Conservation (phyloP, 2,888 invertebrate species). For the Synergus gifuensis region DNA sequence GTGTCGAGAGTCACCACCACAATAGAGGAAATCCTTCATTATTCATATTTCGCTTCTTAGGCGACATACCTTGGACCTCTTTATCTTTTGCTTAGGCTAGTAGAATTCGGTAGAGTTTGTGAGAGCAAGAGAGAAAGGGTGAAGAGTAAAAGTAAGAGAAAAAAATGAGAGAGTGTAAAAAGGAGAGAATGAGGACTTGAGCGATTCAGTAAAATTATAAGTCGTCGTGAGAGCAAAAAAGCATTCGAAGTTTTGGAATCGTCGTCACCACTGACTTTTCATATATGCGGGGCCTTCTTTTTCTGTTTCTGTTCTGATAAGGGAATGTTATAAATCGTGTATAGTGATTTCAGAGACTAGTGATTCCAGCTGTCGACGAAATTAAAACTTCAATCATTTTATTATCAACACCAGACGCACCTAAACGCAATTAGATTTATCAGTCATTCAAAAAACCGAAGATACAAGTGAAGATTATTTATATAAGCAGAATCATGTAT, state of each 20-base stretch:
- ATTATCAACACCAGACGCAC: constrained; percentile 47
- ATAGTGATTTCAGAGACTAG: not conserved
- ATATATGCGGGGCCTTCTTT: not conserved
- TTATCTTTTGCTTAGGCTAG: constrained; percentile 25
- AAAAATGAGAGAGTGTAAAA: not conserved
- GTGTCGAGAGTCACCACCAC: not conserved
- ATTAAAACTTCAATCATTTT: constrained; percentile 42
- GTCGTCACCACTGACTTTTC: constrained; percentile 31
- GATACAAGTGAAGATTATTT: constrained; percentile 56
- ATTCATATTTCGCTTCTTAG: constrained; percentile 38
- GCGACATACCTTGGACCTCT: constrained; percentile 27
- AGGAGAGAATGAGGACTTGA: constrained; percentile 24
- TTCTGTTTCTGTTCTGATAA: not conserved
- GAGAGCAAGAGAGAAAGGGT: constrained; percentile 8
- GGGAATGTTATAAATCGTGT: not conserved
- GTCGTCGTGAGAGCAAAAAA: constrained; percentile 5
- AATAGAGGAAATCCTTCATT: constrained; percentile 3
- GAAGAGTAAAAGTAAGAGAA: not conserved
- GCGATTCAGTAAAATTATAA: constrained; percentile 18
- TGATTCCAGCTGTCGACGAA: not conserved
- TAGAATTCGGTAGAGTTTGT: constrained; percentile 22
- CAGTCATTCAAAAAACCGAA: constrained; percentile 50
- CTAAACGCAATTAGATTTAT: constrained; percentile 52
- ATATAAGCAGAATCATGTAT: constrained; percentile 72
- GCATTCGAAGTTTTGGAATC: constrained; percentile 16